Evolutionary conservation across 2,888 invertebrate genomes (phyloP).

Genomic region (Phasia obesa): DNA sequence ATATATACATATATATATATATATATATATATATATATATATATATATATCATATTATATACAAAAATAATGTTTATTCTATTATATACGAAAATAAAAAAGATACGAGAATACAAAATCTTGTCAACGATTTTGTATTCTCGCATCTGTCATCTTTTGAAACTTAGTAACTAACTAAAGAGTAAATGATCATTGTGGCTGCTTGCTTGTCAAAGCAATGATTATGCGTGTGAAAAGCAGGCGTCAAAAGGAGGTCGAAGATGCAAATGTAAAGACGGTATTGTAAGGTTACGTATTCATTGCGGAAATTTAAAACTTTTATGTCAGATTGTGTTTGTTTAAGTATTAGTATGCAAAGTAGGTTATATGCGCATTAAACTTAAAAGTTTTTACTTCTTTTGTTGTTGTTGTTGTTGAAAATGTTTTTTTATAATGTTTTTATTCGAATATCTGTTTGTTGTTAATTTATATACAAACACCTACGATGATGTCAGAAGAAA

Average conservation of each 20-base stretch:
- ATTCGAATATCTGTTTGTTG: not conserved
- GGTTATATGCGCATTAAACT: slow-evolving; percentile 65
- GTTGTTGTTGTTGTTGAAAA: not conserved
- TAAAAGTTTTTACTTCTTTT: slow-evolving; percentile 33
- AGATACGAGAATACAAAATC: no score
- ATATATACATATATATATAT: no score
- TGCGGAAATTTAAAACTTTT: slow-evolving; percentile 58
- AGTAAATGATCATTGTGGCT: slow-evolving; percentile 33
- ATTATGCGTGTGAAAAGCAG: not conserved
- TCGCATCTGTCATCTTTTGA: no score
- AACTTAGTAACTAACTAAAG: no score
- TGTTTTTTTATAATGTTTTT: slow-evolving; percentile 6
- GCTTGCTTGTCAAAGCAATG: not conserved
- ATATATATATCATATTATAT: no score
- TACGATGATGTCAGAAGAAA: not conserved
- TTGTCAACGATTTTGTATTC: no score
- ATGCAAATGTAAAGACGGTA: slow-evolving; percentile 1
- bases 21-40: no score
- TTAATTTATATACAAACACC: not conserved
- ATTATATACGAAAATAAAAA: no score
- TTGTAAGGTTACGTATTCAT: slow-evolving; percentile 49
- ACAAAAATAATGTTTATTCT: no score
- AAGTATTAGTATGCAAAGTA: slow-evolving; percentile 55
- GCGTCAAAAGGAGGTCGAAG: not conserved
- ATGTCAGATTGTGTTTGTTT: slow-evolving; percentile 11